Evolutionary conservation across 92 coral and sea anemone genomes (phyloP), one percentile per base, ranked within the genome.

Genomic region (Epizoanthus illoricatus): DNA sequence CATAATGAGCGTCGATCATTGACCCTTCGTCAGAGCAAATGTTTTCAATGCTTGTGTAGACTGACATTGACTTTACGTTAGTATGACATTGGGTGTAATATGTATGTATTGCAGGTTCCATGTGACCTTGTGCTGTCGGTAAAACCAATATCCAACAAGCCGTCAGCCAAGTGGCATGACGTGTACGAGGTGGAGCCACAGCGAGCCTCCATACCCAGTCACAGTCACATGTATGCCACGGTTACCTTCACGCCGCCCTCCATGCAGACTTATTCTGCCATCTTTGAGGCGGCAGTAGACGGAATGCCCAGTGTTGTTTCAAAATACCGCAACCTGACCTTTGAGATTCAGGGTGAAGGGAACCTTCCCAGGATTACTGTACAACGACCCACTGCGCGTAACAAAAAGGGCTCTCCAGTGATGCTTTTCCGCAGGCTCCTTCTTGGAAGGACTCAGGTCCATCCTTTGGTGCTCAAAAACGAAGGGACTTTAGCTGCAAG

Each of bases 261-360:
- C 62, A 97, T 97, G 99, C 99, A 97, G 89, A 87, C 86, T 10
- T 97, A 90, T 87, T 88, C 89, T 39, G 99, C 98, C 6, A 87
- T 92, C 47, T 83, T 97, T 45, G 99, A 97, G 74, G 99, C 98
- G 36, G 98, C 99, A 3, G 98, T 97, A 10, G 99, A 97, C 57
- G 99, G 99, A 18, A 94, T 94, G 97, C 93, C 99, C 0, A 94
- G 97, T 69, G 91, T 89, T 15, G 94, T 94, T 72, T 97, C 99
- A 15, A 90, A 94, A 63, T 97, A 94, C 75, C 96, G 99, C 81
- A 97, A 94, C 71, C 90, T 97, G 40, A 85, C 95, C 8, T 97
- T 97, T 84, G 99, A 97, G 19, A 97, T 97, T 24, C 99, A 97
- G 69, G 99, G 99, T n/a, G 99, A 97, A 79, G 99, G 99, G 17